phyloP scores from a whole-genome alignment of 2,888 invertebrate species.

The Rugalucina vietnamica region DNA sequence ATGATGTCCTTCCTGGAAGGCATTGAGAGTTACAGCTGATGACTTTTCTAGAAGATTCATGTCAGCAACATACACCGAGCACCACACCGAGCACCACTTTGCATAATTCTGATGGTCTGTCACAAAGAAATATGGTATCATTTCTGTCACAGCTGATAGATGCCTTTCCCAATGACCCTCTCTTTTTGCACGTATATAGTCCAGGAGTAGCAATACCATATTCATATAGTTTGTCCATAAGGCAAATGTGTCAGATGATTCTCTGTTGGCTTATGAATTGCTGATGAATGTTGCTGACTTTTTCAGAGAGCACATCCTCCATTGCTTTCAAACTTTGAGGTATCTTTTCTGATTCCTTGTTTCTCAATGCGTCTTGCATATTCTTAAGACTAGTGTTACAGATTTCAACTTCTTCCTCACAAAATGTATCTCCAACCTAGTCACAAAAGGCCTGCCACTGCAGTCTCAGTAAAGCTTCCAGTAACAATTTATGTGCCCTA shows the following conservation, averaged over 20 bases:
- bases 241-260: not conserved
- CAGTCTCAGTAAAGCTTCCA: no score
- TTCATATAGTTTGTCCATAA: not conserved
- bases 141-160: not conserved
- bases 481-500: not conserved
- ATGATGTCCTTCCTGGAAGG: not conserved
- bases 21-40: not conserved
- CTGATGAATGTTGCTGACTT: not conserved
- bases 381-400: not conserved
- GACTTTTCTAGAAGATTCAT: not conserved
- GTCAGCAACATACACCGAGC: slow-evolving; percentile 1
- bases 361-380: not conserved
- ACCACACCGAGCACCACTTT: not conserved
- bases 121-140: not conserved
- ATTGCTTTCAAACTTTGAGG: not conserved
- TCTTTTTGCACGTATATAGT: not conserved
- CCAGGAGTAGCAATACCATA: not conserved
- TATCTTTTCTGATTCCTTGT: not conserved
- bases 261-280: not conserved
- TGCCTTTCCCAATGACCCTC: not conserved
- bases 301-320: not conserved
- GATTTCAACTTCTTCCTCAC: not conserved
- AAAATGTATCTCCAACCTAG: not conserved
- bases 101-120: not conserved
- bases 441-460: no score